These are phyloP conservation scores for Pseudeuparius sepicola DNA, from an alignment of 2,888 invertebrate genomes.

Conservation along the genomic window DNA sequence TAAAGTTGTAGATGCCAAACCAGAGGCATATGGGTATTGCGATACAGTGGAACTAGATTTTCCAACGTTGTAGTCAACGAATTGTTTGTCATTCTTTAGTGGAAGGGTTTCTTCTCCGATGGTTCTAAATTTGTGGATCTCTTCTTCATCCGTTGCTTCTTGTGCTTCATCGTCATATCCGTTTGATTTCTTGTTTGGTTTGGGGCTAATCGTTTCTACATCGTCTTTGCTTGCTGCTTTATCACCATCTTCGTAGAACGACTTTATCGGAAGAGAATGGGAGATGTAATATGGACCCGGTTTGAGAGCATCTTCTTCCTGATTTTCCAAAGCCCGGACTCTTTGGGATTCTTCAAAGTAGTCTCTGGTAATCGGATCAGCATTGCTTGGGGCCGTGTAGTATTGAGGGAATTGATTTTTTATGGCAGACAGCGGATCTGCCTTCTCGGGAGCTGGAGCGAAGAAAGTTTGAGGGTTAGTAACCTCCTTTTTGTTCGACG, in stretches of 20 bases:
- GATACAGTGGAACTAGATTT: constrained; percentile 30
- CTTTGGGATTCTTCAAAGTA: constrained; percentile 35
- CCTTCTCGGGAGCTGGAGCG: constrained; percentile 1
- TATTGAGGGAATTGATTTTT: constrained; percentile 15
- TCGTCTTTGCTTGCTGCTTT: constrained; percentile 23
- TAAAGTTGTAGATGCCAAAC: constrained; percentile 21
- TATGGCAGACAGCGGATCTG: constrained; percentile 2
- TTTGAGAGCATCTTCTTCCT: constrained; percentile 23
- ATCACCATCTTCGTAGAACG: constrained; percentile 18
- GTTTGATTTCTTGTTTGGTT: constrained; percentile 23
- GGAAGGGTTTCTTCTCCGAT: constrained; percentile 11
- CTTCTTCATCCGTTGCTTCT: constrained; percentile 21
- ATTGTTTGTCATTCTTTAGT: constrained; percentile 20
- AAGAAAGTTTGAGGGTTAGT: too few species aligned
- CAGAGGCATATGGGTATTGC: constrained; percentile 25
- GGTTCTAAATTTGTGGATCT: constrained; percentile 18
- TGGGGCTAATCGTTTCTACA: constrained; percentile 24
- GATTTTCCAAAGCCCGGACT: constrained; percentile 18
- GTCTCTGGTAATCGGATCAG: constrained; percentile 31
- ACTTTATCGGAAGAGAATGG: constrained; percentile 30
- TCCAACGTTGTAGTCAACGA: constrained; percentile 27
- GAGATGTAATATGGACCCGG: constrained; percentile 34
- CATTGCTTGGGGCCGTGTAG: constrained; percentile 14
- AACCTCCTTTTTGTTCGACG: constrained; percentile 22
- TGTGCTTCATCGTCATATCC: constrained; percentile 17